phyloP scores from a whole-genome alignment of 2,888 invertebrate genomes.

The Aspidiotus rigidus region DNA sequence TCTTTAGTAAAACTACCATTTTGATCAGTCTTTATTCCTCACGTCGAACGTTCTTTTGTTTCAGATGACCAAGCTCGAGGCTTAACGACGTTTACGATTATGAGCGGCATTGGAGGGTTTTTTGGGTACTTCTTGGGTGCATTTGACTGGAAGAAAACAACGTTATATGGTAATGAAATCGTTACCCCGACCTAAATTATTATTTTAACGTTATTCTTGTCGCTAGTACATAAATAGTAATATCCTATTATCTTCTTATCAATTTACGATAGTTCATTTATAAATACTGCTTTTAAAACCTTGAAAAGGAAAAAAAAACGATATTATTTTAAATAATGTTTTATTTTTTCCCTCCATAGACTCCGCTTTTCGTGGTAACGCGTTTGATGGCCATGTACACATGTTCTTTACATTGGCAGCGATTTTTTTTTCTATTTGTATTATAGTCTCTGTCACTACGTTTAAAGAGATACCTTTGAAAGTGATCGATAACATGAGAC shows the following conservation, averaged over 20 bases:
- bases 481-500: conserved; percentile 23
- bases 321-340: not conserved
- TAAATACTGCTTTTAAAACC: too few relatives aligned
- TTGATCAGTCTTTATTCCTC: too few relatives aligned
- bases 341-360: conserved; percentile 3
- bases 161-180: not conserved
- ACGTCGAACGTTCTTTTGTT: conserved; percentile 36
- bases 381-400: conserved; percentile 80
- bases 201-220: not conserved
- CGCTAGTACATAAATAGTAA: not conserved
- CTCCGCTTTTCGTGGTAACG: conserved; percentile 50
- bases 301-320: too few relatives aligned
- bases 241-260: not conserved
- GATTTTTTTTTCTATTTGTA: conserved; percentile 76
- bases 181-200: too few relatives aligned
- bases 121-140: conserved; percentile 87
- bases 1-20: too few relatives aligned
- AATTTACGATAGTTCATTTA: too few relatives aligned
- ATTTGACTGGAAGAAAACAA: conserved; percentile 73
- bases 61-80: conserved; percentile 87
- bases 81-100: conserved; percentile 87
- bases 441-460: conserved; percentile 73
- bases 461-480: conserved; percentile 80
- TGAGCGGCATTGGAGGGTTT: conserved; percentile 92
- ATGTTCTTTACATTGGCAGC: conserved; percentile 87